These are phyloP conservation scores for Nebria brevicollis DNA, from an alignment of 2,888 invertebrate genomes.

Conservation along the genomic window DNA sequence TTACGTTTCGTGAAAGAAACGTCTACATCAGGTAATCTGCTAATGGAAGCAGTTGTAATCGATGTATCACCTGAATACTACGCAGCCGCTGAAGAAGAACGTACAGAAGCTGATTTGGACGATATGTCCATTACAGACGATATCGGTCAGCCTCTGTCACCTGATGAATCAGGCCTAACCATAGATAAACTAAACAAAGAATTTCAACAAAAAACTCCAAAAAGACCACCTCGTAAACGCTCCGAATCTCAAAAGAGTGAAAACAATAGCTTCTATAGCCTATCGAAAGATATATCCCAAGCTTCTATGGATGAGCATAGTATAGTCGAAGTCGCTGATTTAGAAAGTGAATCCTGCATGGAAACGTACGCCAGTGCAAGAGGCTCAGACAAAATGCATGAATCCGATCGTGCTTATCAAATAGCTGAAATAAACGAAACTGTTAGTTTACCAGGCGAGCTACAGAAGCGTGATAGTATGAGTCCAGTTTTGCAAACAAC, in stretches of 20 bases:
- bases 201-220: conserved; percentile 64
- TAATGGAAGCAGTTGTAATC: conserved; percentile 92
- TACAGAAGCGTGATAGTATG: conserved; percentile 52
- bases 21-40: conserved; percentile 84
- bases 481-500: conserved; percentile 58
- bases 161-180: conserved; percentile 62
- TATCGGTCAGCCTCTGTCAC: conserved; percentile 60
- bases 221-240: conserved; percentile 72
- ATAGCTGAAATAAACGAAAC: conserved; percentile 62
- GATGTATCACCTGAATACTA: conserved; percentile 90
- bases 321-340: conserved; percentile 65
- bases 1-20: conserved; percentile 89
- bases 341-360: conserved; percentile 71
- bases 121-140: conserved; percentile 86
- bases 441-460: conserved; percentile 59
- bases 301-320: conserved; percentile 69
- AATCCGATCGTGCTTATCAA: conserved; percentile 58
- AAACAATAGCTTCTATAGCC: conserved; percentile 71
- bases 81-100: conserved; percentile 80
- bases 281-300: conserved; percentile 70
- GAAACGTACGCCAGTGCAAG: conserved; percentile 76
- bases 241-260: conserved; percentile 70
- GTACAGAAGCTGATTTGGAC: conserved; percentile 88
- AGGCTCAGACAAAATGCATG: conserved; percentile 65
- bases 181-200: conserved; percentile 67